Evolutionary conservation across 2,888 invertebrate genomes (phyloP).

Genomic region (Rhogogaster chlorosoma): DNA sequence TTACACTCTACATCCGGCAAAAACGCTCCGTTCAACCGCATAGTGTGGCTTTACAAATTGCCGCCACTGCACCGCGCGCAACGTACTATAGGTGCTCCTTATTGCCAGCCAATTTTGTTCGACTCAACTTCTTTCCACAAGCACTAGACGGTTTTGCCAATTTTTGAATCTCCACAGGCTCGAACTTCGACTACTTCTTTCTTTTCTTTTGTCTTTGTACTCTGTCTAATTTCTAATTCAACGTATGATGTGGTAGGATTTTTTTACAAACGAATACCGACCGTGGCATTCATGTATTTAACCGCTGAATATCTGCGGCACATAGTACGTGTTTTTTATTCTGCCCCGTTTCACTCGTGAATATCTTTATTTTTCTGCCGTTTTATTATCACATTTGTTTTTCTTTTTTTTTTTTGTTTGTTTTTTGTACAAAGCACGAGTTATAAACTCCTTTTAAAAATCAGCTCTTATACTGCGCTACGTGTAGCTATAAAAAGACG

Average conservation of each 20-base stretch:
- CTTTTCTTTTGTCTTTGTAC: not conserved
- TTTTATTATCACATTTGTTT: not conserved
- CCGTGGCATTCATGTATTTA: not conserved
- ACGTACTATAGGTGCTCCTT: not conserved
- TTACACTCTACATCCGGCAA: too few species aligned
- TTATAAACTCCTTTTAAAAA: not conserved
- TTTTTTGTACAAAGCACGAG: not conserved
- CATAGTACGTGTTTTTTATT: not conserved
- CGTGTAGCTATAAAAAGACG: not conserved
- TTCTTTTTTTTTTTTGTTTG: too few species aligned
- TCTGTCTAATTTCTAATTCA: too few species aligned
- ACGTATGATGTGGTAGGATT: too few species aligned
- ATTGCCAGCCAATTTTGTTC: slow-evolving; percentile 12
- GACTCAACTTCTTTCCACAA: not conserved
- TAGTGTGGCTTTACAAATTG: too few species aligned
- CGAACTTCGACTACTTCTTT: not conserved
- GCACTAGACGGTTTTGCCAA: not conserved
- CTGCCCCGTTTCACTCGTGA: too few species aligned
- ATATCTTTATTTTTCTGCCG: too few species aligned
- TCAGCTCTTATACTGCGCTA: not conserved
- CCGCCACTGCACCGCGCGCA: not conserved
- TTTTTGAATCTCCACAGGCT: not conserved
- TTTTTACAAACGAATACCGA: too few species aligned
- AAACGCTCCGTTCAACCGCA: too few species aligned
- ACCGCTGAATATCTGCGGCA: not conserved